These are phyloP conservation scores for Porites cylindrica DNA, from an alignment of 92 coral and sea anemone species.

Conservation along the genomic window DNA sequence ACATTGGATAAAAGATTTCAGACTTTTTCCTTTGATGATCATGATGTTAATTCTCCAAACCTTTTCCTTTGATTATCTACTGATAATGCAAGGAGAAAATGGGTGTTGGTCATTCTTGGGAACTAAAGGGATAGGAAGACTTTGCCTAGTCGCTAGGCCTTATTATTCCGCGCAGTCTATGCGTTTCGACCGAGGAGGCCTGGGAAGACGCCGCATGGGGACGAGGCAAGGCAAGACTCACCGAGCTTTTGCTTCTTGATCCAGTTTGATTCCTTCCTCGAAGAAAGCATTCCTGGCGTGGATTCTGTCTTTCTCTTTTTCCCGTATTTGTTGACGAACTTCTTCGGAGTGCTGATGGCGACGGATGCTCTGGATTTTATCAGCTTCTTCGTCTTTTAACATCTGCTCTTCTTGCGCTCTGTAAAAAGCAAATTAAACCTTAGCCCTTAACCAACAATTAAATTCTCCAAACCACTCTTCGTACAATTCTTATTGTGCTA, in stretches of 20 bases:
- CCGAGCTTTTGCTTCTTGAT: slow-evolving; percentile 98
- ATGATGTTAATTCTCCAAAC: no score
- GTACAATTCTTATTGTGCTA: neutral
- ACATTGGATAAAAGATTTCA: no score
- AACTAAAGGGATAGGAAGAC: neutral
- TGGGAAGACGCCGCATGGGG: no score
- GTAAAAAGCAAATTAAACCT: neutral
- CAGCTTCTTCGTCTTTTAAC: slow-evolving; percentile 88
- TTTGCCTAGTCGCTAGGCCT: no score
- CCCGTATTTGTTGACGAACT: slow-evolving; percentile 93
- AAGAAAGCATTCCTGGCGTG: slow-evolving; percentile 89
- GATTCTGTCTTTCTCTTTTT: slow-evolving; percentile 90
- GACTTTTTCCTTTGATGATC: no score
- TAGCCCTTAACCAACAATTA: neutral
- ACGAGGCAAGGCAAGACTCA: slow-evolving; percentile 24
- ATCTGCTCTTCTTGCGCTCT: slow-evolving; percentile 95
- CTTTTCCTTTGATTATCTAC: no score
- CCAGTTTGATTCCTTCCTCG: slow-evolving; percentile 93
- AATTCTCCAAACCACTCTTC: no score
- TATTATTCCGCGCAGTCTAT: no score
- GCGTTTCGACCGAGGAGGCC: neutral
- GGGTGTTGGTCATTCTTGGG: no score
- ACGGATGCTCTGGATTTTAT: slow-evolving; percentile 72
- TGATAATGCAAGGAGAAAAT: no score
- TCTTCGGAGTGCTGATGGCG: slow-evolving; percentile 97